Percentiles rank a stretch among this genome's conserved stretches.
Conservation (phyloP, 2,797 vertebrate species). For the Poecilia wingei region DNA sequence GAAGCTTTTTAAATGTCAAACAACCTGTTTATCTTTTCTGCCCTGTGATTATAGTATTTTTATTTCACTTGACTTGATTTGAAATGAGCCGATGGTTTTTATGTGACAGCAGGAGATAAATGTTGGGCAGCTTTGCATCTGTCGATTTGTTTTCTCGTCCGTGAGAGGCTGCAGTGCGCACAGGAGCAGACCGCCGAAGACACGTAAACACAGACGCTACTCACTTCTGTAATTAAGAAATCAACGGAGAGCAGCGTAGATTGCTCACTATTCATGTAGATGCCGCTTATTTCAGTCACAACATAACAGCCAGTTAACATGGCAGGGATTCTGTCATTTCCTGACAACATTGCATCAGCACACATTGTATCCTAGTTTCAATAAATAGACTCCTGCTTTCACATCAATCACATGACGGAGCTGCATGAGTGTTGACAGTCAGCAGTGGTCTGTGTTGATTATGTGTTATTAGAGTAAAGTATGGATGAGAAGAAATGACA, state of each 20-base stretch:
- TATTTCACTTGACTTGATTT: not conserved
- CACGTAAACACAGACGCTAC: not conserved
- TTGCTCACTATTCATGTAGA: not conserved
- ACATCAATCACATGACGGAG: not conserved
- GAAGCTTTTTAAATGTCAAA: constrained; percentile 11
- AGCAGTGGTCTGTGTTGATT: not conserved
- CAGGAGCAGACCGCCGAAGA: not conserved
- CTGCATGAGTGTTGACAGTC: too few species aligned
- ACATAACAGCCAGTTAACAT: not conserved
- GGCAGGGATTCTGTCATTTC: not conserved
- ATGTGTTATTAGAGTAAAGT: not conserved
- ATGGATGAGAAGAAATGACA: not conserved
- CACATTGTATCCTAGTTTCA: not conserved
- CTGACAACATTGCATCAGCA: not conserved
- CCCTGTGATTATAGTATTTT: not conserved
- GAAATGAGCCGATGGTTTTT: not conserved
- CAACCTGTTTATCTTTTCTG: not conserved
- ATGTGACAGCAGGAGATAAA: not conserved
- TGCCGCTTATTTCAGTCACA: not conserved
- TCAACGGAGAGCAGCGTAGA: not conserved
- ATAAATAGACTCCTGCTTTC: not conserved
- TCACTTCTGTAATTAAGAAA: constrained; percentile 6
- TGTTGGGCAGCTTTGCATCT: not conserved
- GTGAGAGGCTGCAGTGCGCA: not conserved
- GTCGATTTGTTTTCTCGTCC: not conserved